Conservation (phyloP, 2,113 vertebrate species). For the Rattus rattus region DNA sequence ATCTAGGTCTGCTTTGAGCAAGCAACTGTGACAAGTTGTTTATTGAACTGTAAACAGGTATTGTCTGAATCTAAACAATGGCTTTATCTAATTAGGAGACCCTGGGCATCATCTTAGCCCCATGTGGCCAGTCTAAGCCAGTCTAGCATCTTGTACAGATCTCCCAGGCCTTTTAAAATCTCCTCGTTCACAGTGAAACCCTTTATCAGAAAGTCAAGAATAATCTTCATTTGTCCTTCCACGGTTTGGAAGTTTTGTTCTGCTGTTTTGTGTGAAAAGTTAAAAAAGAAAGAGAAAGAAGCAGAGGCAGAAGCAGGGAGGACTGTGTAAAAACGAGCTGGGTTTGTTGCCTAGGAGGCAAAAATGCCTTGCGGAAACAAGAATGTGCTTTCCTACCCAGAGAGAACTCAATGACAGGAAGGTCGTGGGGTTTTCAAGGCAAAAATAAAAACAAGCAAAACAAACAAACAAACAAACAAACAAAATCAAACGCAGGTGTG, state of each 20-base stretch:
- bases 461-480: background rate
- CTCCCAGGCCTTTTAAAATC: slow-evolving; percentile 73
- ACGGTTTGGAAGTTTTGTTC: slow-evolving; percentile 52
- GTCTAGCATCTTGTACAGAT: slow-evolving; percentile 52
- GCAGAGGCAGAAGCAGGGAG: background rate
- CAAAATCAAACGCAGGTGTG: background rate
- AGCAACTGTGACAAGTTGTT: slow-evolving; percentile 92
- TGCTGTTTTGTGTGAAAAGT: slow-evolving; percentile 17
- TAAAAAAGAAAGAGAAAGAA: background rate
- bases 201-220: slow-evolving; percentile 27
- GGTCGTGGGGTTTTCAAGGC: background rate
- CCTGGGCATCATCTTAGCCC: slow-evolving; percentile 77
- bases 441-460: background rate
- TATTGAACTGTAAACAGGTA: slow-evolving; percentile 91
- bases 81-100: slow-evolving; percentile 90
- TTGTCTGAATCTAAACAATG: slow-evolving; percentile 88
- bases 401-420: slow-evolving; percentile 33
- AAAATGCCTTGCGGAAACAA: slow-evolving; percentile 37
- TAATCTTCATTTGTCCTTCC: slow-evolving; percentile 53
- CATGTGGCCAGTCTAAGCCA: slow-evolving; percentile 76
- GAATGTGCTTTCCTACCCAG: slow-evolving; percentile 49
- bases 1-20: slow-evolving; percentile 89
- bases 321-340: slow-evolving; percentile 52
- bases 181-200: slow-evolving; percentile 64
- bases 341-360: slow-evolving; percentile 50